Evolutionary conservation across 2,113 vertebrate species (phyloP).

Genomic region (Athene cunicularia): DNA sequence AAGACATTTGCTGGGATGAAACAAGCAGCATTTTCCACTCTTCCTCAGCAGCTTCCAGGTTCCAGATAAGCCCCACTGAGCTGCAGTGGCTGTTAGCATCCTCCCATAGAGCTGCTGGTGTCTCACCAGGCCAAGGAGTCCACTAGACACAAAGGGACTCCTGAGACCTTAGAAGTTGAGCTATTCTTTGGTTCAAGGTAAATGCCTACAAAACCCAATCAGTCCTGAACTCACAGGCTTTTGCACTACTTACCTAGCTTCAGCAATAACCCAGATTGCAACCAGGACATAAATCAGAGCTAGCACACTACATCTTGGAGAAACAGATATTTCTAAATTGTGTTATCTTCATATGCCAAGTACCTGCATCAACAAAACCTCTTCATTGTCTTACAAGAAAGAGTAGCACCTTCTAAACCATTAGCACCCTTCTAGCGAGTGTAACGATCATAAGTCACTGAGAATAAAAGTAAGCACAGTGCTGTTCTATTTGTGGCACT

Average conservation of each 20-base stretch:
- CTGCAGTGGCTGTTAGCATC: background rate
- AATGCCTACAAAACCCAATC: background rate
- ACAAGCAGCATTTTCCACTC: background rate
- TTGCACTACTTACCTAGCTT: background rate
- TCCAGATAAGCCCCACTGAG: background rate
- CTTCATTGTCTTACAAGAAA: conserved; percentile 3
- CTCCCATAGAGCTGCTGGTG: background rate
- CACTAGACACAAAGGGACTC: background rate
- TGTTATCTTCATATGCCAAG: background rate
- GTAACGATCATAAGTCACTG: background rate
- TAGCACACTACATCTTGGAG: background rate
- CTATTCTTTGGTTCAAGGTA: background rate
- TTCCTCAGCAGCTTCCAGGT: background rate
- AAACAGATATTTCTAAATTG: background rate
- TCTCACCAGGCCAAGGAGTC: background rate
- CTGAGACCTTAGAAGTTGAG: background rate
- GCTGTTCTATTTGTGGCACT: conserved; percentile 52
- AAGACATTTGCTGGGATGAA: background rate
- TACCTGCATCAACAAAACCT: background rate
- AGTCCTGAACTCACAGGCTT: background rate
- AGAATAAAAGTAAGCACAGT: conserved; percentile 36
- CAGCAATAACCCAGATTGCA: background rate
- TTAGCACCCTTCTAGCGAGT: conserved; percentile 17
- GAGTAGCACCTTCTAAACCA: conserved; percentile 27
- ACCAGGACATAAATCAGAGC: background rate